phyloP scores from a whole-genome alignment of 2,797 vertebrate species.

The Sylvia borin region DNA sequence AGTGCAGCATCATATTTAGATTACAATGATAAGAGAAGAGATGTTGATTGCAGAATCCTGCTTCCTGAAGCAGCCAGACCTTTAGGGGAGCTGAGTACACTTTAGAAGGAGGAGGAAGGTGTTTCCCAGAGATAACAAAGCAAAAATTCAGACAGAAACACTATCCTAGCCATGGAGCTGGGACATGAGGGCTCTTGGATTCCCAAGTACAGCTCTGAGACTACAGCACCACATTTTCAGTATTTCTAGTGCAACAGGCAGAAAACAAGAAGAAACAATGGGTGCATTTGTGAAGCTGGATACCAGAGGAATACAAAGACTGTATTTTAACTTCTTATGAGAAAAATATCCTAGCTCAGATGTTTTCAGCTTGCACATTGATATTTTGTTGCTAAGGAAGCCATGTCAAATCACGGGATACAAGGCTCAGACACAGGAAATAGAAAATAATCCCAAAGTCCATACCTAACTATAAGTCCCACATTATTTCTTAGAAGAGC shows the following conservation, averaged over 20 bases:
- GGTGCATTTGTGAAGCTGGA: not conserved
- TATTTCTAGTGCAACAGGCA: not conserved
- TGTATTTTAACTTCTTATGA: not conserved
- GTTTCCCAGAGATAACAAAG: not conserved
- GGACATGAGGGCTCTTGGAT: not conserved
- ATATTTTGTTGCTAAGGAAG: not conserved
- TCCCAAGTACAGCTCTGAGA: not conserved
- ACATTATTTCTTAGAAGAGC: not conserved
- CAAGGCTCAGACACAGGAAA: not conserved
- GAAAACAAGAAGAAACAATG: conserved; percentile 14
- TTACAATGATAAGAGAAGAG: not conserved
- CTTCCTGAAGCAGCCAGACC: not conserved
- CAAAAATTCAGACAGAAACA: not conserved
- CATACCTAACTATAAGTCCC: not conserved
- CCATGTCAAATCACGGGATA: not conserved
- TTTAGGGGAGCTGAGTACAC: not conserved
- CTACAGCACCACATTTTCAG: not conserved
- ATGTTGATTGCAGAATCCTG: not conserved
- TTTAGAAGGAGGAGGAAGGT: not conserved
- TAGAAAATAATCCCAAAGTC: not conserved
- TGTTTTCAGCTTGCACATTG: not conserved
- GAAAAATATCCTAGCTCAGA: not conserved
- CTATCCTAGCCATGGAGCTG: not conserved
- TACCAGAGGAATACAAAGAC: not conserved
- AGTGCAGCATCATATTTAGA: not conserved